These are phyloP conservation scores for Criorhina ranunculi DNA, from an alignment of 2,888 invertebrate genomes.

Conservation along the genomic window DNA sequence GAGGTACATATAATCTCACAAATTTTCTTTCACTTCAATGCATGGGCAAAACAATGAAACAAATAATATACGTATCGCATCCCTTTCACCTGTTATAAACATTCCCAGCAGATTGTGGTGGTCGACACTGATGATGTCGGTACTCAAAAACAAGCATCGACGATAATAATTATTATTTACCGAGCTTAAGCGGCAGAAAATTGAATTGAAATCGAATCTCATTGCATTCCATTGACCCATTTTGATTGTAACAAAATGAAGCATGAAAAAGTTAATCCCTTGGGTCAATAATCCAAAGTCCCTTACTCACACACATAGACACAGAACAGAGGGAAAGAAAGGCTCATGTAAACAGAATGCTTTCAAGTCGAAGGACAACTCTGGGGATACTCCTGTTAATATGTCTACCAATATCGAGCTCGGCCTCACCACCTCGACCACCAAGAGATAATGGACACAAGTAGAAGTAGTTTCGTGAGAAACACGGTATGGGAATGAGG, in stretches of 20 bases:
- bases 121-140: not conserved
- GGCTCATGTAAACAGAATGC: not conserved
- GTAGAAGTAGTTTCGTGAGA: conserved; percentile 19
- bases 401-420: conserved; percentile 10
- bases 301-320: conserved; percentile 1
- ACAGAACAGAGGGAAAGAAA: not conserved
- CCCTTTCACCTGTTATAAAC: not conserved
- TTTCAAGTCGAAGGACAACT: conserved; percentile 1
- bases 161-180: conserved; percentile 72
- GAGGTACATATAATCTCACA: conserved; percentile 35
- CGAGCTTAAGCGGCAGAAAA: conserved; percentile 71
- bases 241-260: conserved; percentile 69
- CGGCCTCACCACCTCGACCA: not conserved
- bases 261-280: conserved; percentile 67
- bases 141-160: conserved; percentile 64
- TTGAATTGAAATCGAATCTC: conserved; percentile 69
- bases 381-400: conserved; percentile 13
- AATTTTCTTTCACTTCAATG: conserved; percentile 37
- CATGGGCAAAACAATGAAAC: conserved; percentile 30
- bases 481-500: not conserved
- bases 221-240: conserved; percentile 63
- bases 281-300: conserved; percentile 64
- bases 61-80: not conserved
- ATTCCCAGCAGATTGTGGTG: not conserved
- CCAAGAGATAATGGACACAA: conserved; percentile 39